These are phyloP conservation scores for Eulithis testata DNA, from an alignment of 2,888 invertebrate species.

Conservation along the genomic window DNA sequence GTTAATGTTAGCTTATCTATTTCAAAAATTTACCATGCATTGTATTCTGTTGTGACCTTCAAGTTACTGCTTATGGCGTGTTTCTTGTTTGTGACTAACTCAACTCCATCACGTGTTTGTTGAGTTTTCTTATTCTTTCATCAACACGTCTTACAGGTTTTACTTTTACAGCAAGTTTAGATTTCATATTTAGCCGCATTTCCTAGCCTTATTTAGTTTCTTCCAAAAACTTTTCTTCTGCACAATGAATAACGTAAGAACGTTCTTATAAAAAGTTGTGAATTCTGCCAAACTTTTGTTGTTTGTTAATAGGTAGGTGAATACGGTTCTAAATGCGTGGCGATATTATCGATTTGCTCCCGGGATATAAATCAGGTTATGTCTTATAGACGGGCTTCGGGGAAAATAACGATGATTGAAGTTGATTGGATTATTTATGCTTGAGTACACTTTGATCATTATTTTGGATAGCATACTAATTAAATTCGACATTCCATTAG, in stretches of 20 bases:
- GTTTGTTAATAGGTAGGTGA: background rate
- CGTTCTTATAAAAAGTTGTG: background rate
- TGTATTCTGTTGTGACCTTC: background rate
- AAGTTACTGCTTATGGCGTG: background rate
- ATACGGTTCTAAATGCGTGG: constrained; percentile 9
- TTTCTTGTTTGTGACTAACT: background rate
- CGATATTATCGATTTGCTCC: constrained; percentile 26
- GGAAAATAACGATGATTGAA: constrained; percentile 25
- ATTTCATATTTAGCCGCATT: no score
- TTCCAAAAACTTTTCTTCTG: background rate
- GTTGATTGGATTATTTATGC: constrained; percentile 14
- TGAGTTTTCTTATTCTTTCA: no score
- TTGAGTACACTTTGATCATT: constrained; percentile 3
- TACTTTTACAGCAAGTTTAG: no score
- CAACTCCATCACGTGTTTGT: background rate
- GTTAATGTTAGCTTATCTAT: background rate
- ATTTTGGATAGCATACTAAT: background rate
- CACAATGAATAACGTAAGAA: background rate
- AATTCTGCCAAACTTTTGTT: background rate
- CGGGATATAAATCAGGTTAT: constrained; percentile 26
- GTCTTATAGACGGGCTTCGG: background rate
- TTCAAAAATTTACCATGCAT: background rate
- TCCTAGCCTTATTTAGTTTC: background rate
- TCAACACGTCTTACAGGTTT: no score
- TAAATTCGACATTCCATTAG: no score